Conservation (phyloP, 2,888 invertebrate genomes). For the Frankliniella intonsa region DNA sequence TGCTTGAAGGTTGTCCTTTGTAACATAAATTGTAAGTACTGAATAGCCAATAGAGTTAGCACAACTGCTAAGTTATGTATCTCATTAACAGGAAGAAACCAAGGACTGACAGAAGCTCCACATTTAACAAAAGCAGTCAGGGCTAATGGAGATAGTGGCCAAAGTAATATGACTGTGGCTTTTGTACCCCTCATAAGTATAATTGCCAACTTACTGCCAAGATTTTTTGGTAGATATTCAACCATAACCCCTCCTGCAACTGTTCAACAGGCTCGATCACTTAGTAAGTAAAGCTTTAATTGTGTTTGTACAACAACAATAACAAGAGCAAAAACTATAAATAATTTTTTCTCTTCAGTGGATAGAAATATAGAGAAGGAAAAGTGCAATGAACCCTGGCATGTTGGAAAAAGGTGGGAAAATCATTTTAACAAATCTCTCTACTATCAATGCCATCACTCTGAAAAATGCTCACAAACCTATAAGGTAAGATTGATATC, state of each 20-base stretch:
- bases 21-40: background rate
- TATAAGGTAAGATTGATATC: background rate
- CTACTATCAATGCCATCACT: background rate
- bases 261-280: slow-evolving; percentile 30
- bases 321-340: background rate
- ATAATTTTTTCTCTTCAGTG: background rate
- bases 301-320: background rate
- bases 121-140: too few relatives aligned
- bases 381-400: background rate
- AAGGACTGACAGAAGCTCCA: too few relatives aligned
- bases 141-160: background rate
- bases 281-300: background rate
- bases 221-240: slow-evolving; percentile 36
- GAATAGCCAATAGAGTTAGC: background rate
- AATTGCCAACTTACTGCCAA: slow-evolving; percentile 40
- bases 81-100: too few relatives aligned
- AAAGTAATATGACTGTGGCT: slow-evolving; percentile 35
- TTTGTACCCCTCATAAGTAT: slow-evolving; percentile 41
- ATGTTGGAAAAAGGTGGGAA: background rate
- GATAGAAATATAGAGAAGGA: background rate
- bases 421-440: background rate
- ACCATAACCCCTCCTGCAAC: background rate
- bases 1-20: background rate
- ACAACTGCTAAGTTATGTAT: too few relatives aligned
- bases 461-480: background rate